Conservation (phyloP, 1,140 invertebrate genomes). For the Ceratoteleas bidentatus region DNA sequence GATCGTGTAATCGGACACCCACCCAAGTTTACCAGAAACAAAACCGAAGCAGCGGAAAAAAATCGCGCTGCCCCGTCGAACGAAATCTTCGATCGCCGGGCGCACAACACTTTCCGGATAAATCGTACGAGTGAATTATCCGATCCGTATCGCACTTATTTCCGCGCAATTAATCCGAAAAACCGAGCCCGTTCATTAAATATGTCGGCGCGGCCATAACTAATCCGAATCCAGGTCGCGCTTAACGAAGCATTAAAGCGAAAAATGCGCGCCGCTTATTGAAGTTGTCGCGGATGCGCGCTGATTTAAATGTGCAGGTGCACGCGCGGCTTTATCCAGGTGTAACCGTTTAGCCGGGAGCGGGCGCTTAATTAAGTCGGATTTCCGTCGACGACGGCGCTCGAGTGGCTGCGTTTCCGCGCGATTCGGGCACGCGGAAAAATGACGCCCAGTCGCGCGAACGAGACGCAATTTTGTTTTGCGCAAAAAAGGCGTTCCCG, state of each 20-base stretch:
- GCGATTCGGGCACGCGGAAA: no score
- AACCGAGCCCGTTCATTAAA: slow-evolving; percentile 45
- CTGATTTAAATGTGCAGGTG: slow-evolving; percentile 46
- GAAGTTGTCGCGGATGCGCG: slow-evolving; percentile 48
- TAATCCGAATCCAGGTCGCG: slow-evolving; percentile 49
- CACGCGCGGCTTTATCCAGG: slow-evolving; percentile 53
- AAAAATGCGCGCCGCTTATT: slow-evolving; percentile 49
- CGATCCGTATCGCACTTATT: slow-evolving; percentile 29
- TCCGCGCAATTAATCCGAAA: slow-evolving; percentile 36
- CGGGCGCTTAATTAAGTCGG: no score
- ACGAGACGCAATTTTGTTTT: slow-evolving; percentile 27
- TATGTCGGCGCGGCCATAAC: slow-evolving; percentile 48
- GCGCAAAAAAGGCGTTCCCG: slow-evolving; percentile 18
- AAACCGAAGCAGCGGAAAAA: no score
- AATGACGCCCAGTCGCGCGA: no score
- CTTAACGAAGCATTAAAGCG: slow-evolving; percentile 43
- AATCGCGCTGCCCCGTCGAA: no score
- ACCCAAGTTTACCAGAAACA: no score
- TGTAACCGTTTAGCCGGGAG: slow-evolving; percentile 39
- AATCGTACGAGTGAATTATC: slow-evolving; percentile 14
- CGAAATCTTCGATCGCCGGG: no score
- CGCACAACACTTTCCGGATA: no score
- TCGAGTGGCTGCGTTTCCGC: no score
- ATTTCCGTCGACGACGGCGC: no score
- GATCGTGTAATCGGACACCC: not conserved